A percentile compares a stretch with the other conserved stretches of the same genome.
Conservation (phyloP, 1,140 invertebrate genomes). For the Diachasmimorpha longicaudata region DNA sequence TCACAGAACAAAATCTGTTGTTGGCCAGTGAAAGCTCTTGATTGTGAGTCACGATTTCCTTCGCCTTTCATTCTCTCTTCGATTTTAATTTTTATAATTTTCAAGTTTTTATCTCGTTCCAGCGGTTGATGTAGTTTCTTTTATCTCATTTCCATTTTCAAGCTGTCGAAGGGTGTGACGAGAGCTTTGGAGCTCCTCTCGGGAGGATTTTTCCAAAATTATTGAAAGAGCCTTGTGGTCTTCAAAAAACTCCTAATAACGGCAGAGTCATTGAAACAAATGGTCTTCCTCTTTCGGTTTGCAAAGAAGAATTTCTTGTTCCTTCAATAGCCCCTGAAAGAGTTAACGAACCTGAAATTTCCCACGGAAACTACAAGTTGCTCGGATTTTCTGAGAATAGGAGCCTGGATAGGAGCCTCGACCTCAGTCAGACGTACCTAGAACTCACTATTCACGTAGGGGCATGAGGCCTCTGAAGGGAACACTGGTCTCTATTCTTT, state of each 20-base stretch:
- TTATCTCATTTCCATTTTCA: too few relatives aligned
- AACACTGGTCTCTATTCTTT: slow-evolving; percentile 9
- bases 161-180: too few relatives aligned
- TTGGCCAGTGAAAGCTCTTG: slow-evolving; percentile 18
- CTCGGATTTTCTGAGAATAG: slow-evolving; percentile 3
- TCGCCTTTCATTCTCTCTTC: background rate
- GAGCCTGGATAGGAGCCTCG: slow-evolving; percentile 24
- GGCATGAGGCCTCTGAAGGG: background rate
- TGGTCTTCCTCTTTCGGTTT: too few relatives aligned
- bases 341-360: background rate
- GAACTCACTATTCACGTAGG: too few relatives aligned
- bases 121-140: too few relatives aligned
- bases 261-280: too few relatives aligned
- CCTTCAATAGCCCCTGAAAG: background rate
- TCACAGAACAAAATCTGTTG: background rate
- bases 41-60: slow-evolving; percentile 24
- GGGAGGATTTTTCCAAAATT: too few relatives aligned
- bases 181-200: too few relatives aligned
- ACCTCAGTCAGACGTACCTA: background rate
- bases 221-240: too few relatives aligned
- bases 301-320: background rate
- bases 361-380: slow-evolving; percentile 18
- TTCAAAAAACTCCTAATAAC: too few relatives aligned
- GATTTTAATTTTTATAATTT: background rate
- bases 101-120: background rate